Percentiles rank a stretch among this genome's conserved stretches.
Conservation (phyloP, 2,888 invertebrate genomes). For the Dryocosmus kuriphilus region DNA sequence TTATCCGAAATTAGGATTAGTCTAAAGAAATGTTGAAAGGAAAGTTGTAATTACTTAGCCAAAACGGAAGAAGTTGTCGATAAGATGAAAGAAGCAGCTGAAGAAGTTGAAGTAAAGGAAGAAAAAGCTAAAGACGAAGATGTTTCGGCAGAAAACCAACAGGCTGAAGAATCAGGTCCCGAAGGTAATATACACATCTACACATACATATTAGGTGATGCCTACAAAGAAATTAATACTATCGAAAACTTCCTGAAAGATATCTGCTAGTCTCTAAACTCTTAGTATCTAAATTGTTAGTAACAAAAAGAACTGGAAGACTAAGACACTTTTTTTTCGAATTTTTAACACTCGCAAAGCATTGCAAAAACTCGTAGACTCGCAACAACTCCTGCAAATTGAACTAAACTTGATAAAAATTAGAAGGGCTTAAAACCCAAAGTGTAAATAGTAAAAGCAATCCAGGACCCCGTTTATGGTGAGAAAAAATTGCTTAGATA, state of each 20-base stretch:
- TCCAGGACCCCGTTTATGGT: not conserved
- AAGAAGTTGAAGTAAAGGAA: slow-evolving; percentile 75
- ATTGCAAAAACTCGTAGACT: not conserved
- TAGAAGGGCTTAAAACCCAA: not conserved
- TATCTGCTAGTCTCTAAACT: not conserved
- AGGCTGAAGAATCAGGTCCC: slow-evolving; percentile 74
- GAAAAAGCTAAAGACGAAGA: slow-evolving; percentile 74
- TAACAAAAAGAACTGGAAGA: not conserved
- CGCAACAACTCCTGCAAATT: not conserved
- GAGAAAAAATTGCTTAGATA: slow-evolving; percentile 2
- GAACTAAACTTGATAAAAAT: not conserved
- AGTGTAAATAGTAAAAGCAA: slow-evolving; percentile 7
- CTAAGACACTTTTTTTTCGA: not conserved
- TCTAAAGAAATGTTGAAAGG: not conserved
- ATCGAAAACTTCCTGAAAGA: not conserved
- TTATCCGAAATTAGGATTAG: not conserved
- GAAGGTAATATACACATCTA: slow-evolving; percentile 69
- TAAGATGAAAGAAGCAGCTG: slow-evolving; percentile 75
- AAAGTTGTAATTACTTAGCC: slow-evolving; percentile 68
- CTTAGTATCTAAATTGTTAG: not conserved
- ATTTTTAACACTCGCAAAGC: slow-evolving; percentile 8
- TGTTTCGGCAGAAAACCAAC: slow-evolving; percentile 60
- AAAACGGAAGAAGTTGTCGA: slow-evolving; percentile 72
- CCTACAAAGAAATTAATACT: not conserved
- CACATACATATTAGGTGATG: slow-evolving; percentile 11